Conservation (phyloP, 2,113 vertebrate species). For the Blennius ocellaris region DNA sequence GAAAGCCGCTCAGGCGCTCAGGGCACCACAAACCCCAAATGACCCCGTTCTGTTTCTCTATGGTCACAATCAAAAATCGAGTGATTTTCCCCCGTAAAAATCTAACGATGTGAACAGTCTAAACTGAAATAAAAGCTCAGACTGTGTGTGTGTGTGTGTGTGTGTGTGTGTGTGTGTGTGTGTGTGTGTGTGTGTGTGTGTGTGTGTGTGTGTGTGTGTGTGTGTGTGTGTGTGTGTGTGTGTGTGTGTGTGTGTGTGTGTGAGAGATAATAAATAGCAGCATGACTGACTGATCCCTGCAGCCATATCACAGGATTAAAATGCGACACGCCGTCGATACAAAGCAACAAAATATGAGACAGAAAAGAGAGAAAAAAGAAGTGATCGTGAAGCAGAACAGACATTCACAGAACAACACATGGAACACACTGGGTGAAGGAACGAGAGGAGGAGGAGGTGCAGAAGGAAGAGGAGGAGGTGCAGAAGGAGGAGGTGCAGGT, state of each 20-base stretch:
- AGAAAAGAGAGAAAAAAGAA: constrained; percentile 61
- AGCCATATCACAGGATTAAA: constrained; percentile 76
- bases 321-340: constrained; percentile 53
- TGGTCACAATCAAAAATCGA: constrained; percentile 15
- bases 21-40: constrained; percentile 40
- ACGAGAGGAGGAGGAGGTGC: constrained; percentile 7
- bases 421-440: constrained; percentile 54
- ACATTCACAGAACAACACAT: constrained; percentile 20
- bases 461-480: constrained; percentile 18
- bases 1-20: constrained; percentile 44
- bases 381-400: constrained; percentile 67
- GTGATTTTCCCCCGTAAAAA: constrained; percentile 51
- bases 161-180: no score
- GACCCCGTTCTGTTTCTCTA: constrained; percentile 26
- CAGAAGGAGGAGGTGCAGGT: background rate
- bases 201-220: constrained; percentile 25
- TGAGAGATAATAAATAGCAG: constrained; percentile 52
- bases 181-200: constrained; percentile 8
- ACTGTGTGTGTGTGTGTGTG: constrained; percentile 4
- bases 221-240: constrained; percentile 21
- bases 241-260: constrained; percentile 1
- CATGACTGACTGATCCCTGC: constrained; percentile 74
- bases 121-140: constrained; percentile 51
- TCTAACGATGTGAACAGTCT: constrained; percentile 36
- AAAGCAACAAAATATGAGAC: constrained; percentile 64